phyloP scores from a whole-genome alignment of 2,113 vertebrate species.

The Rousettus leschenaultii region DNA sequence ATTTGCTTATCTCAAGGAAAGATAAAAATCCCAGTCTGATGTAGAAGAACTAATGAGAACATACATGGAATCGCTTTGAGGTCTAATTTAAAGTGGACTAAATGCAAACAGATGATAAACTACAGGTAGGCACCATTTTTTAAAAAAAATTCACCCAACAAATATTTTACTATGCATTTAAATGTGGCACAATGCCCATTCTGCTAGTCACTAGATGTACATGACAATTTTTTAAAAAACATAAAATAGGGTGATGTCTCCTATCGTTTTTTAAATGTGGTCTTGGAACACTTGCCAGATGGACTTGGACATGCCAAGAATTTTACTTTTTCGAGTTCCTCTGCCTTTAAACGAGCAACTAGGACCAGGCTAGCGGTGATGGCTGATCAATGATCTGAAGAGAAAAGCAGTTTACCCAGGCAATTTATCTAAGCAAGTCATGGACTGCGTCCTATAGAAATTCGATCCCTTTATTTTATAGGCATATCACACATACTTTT shows the following conservation, averaged over 20 bases:
- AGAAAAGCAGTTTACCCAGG: neutral
- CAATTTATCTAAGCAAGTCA: neutral
- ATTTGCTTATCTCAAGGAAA: neutral
- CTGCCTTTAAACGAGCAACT: neutral
- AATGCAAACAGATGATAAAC: neutral
- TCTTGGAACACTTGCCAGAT: neutral
- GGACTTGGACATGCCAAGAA: neutral
- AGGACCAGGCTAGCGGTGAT: neutral
- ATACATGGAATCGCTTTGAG: neutral
- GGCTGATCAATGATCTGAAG: neutral
- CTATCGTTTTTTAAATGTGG: neutral
- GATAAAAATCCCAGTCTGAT: neutral
- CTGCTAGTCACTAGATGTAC: neutral
- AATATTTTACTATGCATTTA: neutral
- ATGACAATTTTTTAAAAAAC: neutral
- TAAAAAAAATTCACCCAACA: neutral
- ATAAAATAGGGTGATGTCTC: neutral
- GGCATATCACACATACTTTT: neutral
- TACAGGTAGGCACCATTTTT: neutral
- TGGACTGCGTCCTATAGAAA: neutral
- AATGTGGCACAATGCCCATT: neutral
- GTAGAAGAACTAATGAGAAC: neutral
- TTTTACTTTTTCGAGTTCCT: neutral
- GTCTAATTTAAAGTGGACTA: neutral
- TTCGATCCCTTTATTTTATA: neutral